These are phyloP conservation scores for Drosophila nannoptera DNA, from an alignment of 1,140 invertebrate genomes.

Conservation along the genomic window DNA sequence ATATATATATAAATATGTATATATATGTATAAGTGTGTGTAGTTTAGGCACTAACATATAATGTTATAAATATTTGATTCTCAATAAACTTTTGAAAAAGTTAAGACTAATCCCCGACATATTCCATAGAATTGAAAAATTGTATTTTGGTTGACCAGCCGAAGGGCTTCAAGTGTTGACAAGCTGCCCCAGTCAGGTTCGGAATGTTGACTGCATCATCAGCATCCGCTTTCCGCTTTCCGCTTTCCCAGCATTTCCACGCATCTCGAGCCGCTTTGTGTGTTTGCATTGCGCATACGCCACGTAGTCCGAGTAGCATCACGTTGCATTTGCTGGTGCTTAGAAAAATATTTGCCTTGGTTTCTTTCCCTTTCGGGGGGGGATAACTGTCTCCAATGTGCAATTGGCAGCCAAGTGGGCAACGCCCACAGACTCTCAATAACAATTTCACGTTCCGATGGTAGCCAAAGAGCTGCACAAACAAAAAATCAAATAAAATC, in stretches of 20 bases:
- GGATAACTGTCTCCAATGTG: too few relatives aligned
- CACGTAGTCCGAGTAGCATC: slow-evolving; percentile 43
- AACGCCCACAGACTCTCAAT: slow-evolving; percentile 41
- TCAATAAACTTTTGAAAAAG: slow-evolving; percentile 32
- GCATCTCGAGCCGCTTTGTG: slow-evolving; percentile 17
- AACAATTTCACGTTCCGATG: slow-evolving; percentile 55
- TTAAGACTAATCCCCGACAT: slow-evolving; percentile 1
- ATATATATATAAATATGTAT: not conserved
- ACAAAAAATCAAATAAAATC: slow-evolving; percentile 61
- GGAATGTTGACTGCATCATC: slow-evolving; percentile 31
- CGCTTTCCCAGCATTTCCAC: too few relatives aligned
- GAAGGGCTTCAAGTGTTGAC: not conserved
- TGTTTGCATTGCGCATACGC: slow-evolving; percentile 37
- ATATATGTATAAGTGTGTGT: too few relatives aligned
- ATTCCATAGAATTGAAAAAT: not conserved
- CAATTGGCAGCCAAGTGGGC: slow-evolving; percentile 9
- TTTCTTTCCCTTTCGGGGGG: slow-evolving; percentile 21
- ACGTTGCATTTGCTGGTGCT: slow-evolving; percentile 30
- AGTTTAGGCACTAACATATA: slow-evolving; percentile 45
- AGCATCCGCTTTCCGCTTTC: slow-evolving; percentile 18
- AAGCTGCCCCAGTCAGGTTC: slow-evolving; percentile 13
- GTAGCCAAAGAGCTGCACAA: slow-evolving; percentile 51
- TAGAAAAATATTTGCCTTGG: slow-evolving; percentile 47
- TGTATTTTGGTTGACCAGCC: not conserved
- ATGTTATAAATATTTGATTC: slow-evolving; percentile 43